Evolutionary conservation across 2,113 vertebrate genomes (phyloP), one percentile per base, ranked within the genome.

Genomic region (Bombycilla garrulus): DNA sequence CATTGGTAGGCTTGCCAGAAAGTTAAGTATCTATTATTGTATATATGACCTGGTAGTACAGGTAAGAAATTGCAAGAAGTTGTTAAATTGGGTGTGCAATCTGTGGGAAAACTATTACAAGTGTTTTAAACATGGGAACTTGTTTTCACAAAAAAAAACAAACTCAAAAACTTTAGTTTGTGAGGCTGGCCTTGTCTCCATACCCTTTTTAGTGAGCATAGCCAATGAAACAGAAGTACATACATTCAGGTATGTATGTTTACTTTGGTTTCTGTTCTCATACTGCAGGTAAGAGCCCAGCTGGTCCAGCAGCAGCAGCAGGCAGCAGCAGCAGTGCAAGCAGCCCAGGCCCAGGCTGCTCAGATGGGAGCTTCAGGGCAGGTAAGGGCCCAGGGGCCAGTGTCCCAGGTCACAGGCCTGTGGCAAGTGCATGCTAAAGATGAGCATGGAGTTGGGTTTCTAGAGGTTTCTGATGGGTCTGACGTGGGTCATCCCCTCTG

Each of bases 291-390:
- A 81, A 98, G 97, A 74, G 93, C 98, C 58, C 97, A 98, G 20
- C 97, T 98, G 94, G 98, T 98, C 23, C 97, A 98, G 76, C 97
- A 97, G 57, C 97, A 97, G 57, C 97, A 97, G 47, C 98, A 98
- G 78, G 95, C 94, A 36, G 96, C 94, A 1, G 93, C 97, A 66
- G 88, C 96, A 50, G 95, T 96, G 44, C 92, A 97, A 45, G 90
- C 97, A 92, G 94, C 97, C 72, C 97, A 97, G 80, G 97, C 96
- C 19, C 98, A 98, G 6, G 97, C 98, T 81, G 96, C 97, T 86
- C 98, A 98, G 96, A 98, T 98, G 95, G 98, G 97, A 53, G 97
- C 98, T 51, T 94, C 97, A 23, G 98, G 98, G 86, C 98, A 99
- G 99, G 99, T 99, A 98, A 99, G 98, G 90, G 51, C 48, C 80